Conservation (phyloP, 1,140 invertebrate species). For the Trialeurodes vaporariorum region DNA sequence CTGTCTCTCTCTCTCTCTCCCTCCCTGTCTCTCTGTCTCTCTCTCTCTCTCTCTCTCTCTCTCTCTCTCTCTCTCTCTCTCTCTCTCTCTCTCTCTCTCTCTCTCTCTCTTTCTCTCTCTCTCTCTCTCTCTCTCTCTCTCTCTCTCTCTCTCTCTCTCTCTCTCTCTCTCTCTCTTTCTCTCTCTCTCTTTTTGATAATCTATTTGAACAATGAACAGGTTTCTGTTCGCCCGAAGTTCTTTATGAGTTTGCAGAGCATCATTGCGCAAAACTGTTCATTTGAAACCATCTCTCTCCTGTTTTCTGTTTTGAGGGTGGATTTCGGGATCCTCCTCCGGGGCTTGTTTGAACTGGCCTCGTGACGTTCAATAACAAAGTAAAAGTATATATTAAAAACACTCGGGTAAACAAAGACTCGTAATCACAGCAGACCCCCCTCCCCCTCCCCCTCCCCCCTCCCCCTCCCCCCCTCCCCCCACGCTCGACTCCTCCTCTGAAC, state of each 20-base stretch:
- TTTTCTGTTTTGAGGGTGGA: no score
- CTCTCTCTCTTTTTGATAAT: neutral
- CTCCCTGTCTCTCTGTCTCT: no score
- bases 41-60: no score
- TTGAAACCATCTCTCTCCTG: neutral
- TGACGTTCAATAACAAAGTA: neutral
- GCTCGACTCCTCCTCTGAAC: no score
- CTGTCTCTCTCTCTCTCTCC: no score
- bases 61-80: neutral
- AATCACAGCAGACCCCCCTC: neutral
- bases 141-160: neutral
- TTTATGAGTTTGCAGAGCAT: neutral
- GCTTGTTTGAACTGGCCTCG: neutral
- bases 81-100: no score
- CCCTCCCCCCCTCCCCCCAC: no score
- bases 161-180: neutral
- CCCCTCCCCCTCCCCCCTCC: neutral
- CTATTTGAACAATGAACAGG: constrained; percentile 1
- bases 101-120: no score
- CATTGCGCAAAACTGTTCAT: neutral
- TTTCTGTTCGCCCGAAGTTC: neutral
- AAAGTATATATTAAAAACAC: neutral
- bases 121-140: neutral
- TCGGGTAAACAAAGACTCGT: neutral
- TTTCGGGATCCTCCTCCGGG: neutral